Conservation (phyloP, 2,888 invertebrate genomes). For the Eupithecia insigniata region DNA sequence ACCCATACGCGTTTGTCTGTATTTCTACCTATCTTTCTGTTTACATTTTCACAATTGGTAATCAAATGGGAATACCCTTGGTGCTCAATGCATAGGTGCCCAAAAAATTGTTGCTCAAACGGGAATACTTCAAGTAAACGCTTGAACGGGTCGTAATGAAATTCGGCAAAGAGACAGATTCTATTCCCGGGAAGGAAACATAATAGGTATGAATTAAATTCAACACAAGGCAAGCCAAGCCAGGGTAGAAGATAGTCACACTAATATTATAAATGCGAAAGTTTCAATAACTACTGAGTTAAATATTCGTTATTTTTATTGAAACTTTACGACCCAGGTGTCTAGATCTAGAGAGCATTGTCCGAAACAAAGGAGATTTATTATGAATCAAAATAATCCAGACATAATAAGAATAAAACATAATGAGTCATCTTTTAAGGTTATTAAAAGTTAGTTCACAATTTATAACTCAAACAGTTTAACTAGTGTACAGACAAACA, state of each 20-base stretch:
- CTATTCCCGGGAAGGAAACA: background rate
- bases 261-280: background rate
- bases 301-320: no score
- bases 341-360: background rate
- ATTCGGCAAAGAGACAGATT: background rate
- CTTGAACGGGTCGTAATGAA: no score
- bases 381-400: conserved; percentile 14
- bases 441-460: conserved; percentile 13
- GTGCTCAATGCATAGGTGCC: no score
- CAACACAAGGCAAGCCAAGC: background rate
- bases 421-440: conserved; percentile 12
- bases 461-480: conserved; percentile 11
- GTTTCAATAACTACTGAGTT: no score
- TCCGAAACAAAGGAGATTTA: background rate
- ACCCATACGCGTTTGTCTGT: background rate
- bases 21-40: background rate
- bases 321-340: no score
- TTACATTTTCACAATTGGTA: background rate
- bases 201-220: background rate
- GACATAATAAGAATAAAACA: conserved; percentile 11
- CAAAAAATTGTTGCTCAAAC: no score
- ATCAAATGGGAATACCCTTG: no score
- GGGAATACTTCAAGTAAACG: no score
- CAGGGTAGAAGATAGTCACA: background rate
- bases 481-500: background rate